A percentile compares a stretch with the other conserved stretches of the same genome.
These are phyloP conservation scores for Pterophyllum scalare DNA, from an alignment of 2,113 vertebrate genomes.

Conservation along the genomic window DNA sequence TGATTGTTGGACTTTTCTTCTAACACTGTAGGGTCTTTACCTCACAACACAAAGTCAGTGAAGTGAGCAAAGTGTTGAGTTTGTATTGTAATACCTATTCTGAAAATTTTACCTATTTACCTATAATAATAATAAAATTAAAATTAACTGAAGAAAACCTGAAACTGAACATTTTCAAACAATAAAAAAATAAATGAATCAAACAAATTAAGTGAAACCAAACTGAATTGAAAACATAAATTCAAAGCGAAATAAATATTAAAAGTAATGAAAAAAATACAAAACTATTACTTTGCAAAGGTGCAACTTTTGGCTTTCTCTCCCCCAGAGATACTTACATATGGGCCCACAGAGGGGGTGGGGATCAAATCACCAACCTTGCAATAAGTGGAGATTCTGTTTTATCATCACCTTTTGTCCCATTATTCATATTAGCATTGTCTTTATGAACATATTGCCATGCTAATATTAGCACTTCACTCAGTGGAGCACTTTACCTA, in stretches of 20 bases:
- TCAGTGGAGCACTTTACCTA: neutral
- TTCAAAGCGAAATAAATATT: neutral
- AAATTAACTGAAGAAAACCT: no score
- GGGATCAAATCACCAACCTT: neutral
- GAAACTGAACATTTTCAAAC: no score
- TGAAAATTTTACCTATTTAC: no score
- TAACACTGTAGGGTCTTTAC: neutral
- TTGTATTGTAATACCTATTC: no score
- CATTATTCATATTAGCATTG: neutral
- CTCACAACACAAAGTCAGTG: neutral
- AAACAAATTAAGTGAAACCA: neutral
- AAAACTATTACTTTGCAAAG: neutral
- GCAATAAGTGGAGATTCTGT: neutral
- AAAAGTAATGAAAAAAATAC: neutral
- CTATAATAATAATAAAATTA: no score
- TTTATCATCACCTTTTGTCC: neutral
- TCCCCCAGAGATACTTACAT: neutral
- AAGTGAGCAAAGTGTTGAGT: neutral
- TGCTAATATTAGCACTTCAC: neutral
- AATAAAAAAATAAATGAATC: no score
- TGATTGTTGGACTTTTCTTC: neutral
- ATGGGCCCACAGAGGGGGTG: no score
- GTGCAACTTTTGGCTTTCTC: neutral
- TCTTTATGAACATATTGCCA: neutral
- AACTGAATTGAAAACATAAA: neutral